Evolutionary conservation across 1,140 invertebrate genomes (phyloP).

Genomic region (Marisa cornuarietis): DNA sequence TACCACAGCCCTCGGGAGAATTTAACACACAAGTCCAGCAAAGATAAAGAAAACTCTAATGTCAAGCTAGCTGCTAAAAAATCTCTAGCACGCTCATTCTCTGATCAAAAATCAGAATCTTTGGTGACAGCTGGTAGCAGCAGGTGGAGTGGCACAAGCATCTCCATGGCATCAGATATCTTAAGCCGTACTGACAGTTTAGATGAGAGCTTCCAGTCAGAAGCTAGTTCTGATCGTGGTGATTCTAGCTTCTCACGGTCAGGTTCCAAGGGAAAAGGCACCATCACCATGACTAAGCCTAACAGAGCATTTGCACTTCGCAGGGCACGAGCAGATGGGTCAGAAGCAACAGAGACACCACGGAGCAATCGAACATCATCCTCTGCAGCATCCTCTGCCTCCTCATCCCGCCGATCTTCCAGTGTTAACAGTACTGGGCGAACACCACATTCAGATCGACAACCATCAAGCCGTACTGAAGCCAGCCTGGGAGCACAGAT

Average conservation of each 20-base stretch:
- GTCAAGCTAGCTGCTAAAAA: constrained; percentile 34
- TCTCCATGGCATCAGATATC: constrained; percentile 51
- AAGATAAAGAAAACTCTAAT: constrained; percentile 33
- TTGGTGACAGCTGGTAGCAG: constrained; percentile 18
- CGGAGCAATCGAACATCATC: constrained; percentile 32
- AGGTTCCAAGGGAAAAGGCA: constrained; percentile 54
- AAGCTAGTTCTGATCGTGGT: constrained; percentile 33
- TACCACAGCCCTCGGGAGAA: constrained; percentile 55
- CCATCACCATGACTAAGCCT: constrained; percentile 62
- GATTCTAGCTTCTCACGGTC: constrained; percentile 40
- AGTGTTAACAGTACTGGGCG: constrained; percentile 30
- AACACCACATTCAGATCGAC: constrained; percentile 11
- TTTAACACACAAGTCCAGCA: constrained; percentile 36
- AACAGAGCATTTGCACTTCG: constrained; percentile 67
- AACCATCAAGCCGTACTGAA: constrained; percentile 33
- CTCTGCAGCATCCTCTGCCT: constrained; percentile 25
- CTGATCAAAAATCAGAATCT: constrained; percentile 8
- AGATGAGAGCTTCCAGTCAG: constrained; percentile 30
- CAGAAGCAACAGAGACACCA: constrained; percentile 40
- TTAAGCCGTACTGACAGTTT: constrained; percentile 46
- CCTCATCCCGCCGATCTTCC: constrained; percentile 30
- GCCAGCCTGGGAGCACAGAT: constrained; percentile 59
- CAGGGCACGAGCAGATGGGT: constrained; percentile 59
- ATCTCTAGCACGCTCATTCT: constrained; percentile 14
- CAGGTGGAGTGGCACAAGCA: constrained; percentile 29